Base-by-base conservation (phyloP, 2,797 vertebrate species). In the Rhinophrynus dorsalis region DNA sequence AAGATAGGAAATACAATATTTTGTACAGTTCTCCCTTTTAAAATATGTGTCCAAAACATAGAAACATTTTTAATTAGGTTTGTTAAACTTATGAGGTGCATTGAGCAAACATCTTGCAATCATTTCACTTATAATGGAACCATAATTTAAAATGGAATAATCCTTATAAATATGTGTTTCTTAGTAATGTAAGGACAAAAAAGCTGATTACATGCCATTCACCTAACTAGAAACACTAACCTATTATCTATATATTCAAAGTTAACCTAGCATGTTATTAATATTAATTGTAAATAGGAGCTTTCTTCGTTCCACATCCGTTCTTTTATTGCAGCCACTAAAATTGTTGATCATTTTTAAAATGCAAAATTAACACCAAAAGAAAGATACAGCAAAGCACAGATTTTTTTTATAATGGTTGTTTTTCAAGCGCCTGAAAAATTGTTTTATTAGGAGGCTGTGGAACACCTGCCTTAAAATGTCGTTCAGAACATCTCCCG, bases 381-480 rank as follows among this genome's bases (percentile, higher is more conserved):
- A 85, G 86, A 86, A 83, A 86, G 76, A 83, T 81, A 78, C 35
- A 20, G 82, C 88, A 87, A 87, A 88, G 83, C 86, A 79, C 83
- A 81, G 83, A 85, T 90, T 90, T 90, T n/a, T n/a, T 90, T 89
- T 82, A 89, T 94, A 96, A 97, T 93, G 91, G 88, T 92, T 94
- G 93, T 93, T 95, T 96, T 95, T 94, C 86, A 92, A 93, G 81
- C 88, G 92, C 89, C 94, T 95, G 94, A 84, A 86, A 96, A 96
- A 97, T 96, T 95, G 94, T 98, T 98, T 97, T 97, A 96, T 96
- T 97, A 95, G 93, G 93, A 92, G 93, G 91, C 91, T 87, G 92
- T 83, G 72, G 93, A 98, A 97, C 97, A 99, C 97, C 97, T 99
- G 97, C 97, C 94, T 98, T 96, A 98, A 97, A 98, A 98, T 95